Conservation (phyloP, 2,113 vertebrate genomes). For the Podarcis raffonei region DNA sequence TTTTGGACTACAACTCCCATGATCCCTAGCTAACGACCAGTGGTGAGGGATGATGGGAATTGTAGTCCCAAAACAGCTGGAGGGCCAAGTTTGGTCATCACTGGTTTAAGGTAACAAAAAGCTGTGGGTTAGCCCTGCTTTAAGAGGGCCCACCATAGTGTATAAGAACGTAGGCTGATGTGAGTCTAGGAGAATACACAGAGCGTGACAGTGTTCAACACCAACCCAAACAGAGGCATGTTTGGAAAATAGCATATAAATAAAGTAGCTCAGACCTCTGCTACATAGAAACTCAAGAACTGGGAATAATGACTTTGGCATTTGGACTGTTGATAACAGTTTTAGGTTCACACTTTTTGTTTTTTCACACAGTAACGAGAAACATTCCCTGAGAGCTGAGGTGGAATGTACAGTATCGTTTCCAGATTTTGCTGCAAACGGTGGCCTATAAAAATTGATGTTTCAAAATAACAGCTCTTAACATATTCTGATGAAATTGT, state of each 20-base stretch:
- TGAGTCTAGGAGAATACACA: background rate
- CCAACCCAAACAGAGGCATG: background rate
- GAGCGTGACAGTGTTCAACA: background rate
- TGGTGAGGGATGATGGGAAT: too few relatives aligned
- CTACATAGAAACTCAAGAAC: background rate
- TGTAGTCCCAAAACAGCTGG: too few relatives aligned
- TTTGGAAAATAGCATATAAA: background rate
- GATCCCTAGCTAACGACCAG: too few relatives aligned
- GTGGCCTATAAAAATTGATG: background rate
- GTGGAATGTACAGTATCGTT: background rate
- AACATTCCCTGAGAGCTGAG: background rate
- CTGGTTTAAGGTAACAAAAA: background rate
- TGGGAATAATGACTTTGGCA: background rate
- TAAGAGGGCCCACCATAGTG: background rate
- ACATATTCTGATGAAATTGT: background rate
- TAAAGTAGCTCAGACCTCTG: background rate
- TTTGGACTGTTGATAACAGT: conserved; percentile 1
- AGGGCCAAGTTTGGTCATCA: too few relatives aligned
- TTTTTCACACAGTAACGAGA: background rate
- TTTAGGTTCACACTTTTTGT: background rate
- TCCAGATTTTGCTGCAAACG: conserved; percentile 3
- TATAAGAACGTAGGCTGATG: background rate
- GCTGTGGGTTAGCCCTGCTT: background rate
- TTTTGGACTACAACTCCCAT: too few relatives aligned
- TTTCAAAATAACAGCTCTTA: background rate